These are phyloP conservation scores for Neomonachus schauinslandi DNA, from an alignment of 2,113 vertebrate genomes.

Conservation along the genomic window DNA sequence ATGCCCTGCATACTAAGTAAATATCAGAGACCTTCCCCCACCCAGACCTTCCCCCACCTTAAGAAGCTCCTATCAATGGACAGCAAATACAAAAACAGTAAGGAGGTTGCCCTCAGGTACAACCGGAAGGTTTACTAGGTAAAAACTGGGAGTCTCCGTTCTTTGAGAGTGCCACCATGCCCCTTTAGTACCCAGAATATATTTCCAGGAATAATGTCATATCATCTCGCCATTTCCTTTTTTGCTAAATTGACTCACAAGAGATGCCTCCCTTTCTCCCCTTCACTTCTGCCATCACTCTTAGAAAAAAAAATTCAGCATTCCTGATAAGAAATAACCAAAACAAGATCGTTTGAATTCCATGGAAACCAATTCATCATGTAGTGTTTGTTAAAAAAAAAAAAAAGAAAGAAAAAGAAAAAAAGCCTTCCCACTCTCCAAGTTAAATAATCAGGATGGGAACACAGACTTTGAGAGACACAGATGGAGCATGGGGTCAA, in stretches of 20 bases:
- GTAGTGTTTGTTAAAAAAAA: background rate
- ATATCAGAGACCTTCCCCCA: slow-evolving; percentile 18
- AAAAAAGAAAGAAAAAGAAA: background rate
- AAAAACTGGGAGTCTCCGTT: background rate
- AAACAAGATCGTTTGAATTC: slow-evolving; percentile 81
- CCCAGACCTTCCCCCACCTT: background rate
- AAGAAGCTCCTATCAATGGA: slow-evolving; percentile 23
- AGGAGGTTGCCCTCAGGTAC: background rate
- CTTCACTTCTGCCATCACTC: slow-evolving; percentile 60
- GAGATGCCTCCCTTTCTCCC: background rate
- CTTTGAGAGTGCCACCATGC: background rate
- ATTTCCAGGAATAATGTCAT: slow-evolving; percentile 12
- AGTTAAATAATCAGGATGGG: slow-evolving; percentile 49
- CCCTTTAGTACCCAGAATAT: background rate
- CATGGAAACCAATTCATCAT: slow-evolving; percentile 78
- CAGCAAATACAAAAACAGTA: slow-evolving; percentile 5
- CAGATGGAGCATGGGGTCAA: background rate
- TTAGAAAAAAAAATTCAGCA: slow-evolving; percentile 48
- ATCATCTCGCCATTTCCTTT: slow-evolving; percentile 55
- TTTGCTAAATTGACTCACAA: slow-evolving; percentile 64
- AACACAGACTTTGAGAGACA: background rate
- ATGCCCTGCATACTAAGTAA: background rate
- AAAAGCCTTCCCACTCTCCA: slow-evolving; percentile 5
- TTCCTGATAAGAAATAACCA: slow-evolving; percentile 78
- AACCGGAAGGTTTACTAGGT: background rate